Base-by-base conservation (phyloP, 2,113 vertebrate species). In the Pluvialis apricaria region DNA sequence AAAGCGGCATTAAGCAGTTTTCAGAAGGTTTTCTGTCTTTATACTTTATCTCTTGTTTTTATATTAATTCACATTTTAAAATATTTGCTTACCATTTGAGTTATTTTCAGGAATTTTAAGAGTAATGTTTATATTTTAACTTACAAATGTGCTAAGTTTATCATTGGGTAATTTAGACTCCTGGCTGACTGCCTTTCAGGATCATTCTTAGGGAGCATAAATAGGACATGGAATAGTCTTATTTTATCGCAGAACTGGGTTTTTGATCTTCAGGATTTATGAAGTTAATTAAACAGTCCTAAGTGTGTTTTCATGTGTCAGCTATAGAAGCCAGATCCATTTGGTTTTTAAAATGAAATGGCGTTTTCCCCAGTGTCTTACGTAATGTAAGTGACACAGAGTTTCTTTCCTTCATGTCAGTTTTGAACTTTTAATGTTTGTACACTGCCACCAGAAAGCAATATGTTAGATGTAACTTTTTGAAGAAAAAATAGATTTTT, bases 1-100 rank as follows among this genome's bases (percentile, higher is more conserved):
- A 99, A 99, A 98, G 99, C 99, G 84, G 99, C 99, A 38, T 98
- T 99, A 94, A 99, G 99, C 98, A 99, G 99, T 98, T 99, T 99
- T 97, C 99, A 99, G 97, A 99, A 99, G 99, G 99, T 99, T 96
- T 78, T 60, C 69, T 82, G 13, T 49, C 52, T 89, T 94, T 57
- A 15, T 89, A 31, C 64, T 89, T 8, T 92, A 5, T 34, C 15
- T 91, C 42, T 79, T 62, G 20, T 54, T 89, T 92, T 93, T 68
- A 17, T 80, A 61, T 84, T 86, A 45, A 54, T 92, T 65, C 21
- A 52, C 22, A 57, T 81, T 90, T 83, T 3, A 78, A 87, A 91
- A 49, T 85, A 51, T 24, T 55, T 82, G 8, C 19, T 71, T 76
- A 34, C 17, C 6, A 24, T 90, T 90, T 90, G 51, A 78, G 36